These are phyloP conservation scores for Drosophila lini DNA, from an alignment of 1,140 invertebrate genomes.

Conservation along the genomic window DNA sequence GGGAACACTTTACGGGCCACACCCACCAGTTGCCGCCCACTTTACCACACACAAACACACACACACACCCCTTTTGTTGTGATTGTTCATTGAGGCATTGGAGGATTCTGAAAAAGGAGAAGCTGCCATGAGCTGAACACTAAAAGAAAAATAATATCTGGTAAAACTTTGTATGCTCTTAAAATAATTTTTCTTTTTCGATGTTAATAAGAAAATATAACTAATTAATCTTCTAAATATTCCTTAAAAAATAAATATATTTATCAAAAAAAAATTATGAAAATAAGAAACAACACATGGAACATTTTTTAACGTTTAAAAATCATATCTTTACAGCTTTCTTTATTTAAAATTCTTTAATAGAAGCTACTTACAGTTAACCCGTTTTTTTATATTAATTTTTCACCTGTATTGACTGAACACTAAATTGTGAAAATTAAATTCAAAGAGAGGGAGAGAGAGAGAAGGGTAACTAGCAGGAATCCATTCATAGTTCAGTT, in stretches of 20 bases:
- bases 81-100: slow-evolving; percentile 71
- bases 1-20: slow-evolving; percentile 43
- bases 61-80: slow-evolving; percentile 32
- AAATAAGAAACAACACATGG: too few relatives aligned
- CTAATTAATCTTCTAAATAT: too few relatives aligned
- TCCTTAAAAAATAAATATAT: not conserved
- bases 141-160: slow-evolving; percentile 3
- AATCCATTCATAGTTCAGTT: slow-evolving; percentile 47
- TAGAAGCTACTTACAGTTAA: accelerated
- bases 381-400: not conserved
- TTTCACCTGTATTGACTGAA: not conserved
- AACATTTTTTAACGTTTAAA: too few relatives aligned
- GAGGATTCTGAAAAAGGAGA: slow-evolving; percentile 18
- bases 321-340: too few relatives aligned
- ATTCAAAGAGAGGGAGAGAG: not conserved
- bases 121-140: slow-evolving; percentile 23
- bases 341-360: not conserved
- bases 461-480: not conserved
- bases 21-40: slow-evolving; percentile 29
- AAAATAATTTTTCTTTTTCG: too few relatives aligned
- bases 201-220: too few relatives aligned
- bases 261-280: too few relatives aligned
- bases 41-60: not conserved
- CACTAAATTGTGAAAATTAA: slow-evolving; percentile 24
- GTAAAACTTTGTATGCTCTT: too few relatives aligned